Conservation (phyloP, 2,113 vertebrate genomes). For the Catagonus wagneri region DNA sequence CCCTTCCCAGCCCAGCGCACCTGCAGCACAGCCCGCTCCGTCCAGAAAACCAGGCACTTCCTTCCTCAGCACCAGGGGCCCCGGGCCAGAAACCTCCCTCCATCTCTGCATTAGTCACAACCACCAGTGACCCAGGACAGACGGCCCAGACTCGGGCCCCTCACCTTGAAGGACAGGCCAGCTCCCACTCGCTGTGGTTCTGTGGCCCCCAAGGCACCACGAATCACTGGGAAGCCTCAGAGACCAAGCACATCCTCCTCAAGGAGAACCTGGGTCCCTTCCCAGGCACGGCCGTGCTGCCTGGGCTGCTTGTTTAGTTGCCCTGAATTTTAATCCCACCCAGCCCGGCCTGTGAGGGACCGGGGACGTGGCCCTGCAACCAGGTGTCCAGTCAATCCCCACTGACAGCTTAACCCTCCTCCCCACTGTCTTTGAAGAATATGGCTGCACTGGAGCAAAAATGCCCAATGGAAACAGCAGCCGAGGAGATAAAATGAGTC, state of each 20-base stretch:
- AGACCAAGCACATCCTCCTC: neutral
- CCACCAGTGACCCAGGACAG: neutral
- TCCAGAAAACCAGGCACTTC: neutral
- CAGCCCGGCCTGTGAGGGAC: neutral
- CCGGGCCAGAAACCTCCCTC: accelerated
- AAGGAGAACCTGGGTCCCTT: too few species aligned
- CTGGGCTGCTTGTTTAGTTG: neutral
- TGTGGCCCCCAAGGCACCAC: neutral
- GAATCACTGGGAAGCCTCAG: neutral
- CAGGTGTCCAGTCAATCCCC: too few species aligned
- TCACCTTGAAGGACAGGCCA: accelerated
- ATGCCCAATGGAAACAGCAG: neutral
- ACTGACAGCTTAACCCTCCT: accelerated
- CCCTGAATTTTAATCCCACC: neutral
- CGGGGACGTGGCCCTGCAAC: accelerated
- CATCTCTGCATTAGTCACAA: neutral
- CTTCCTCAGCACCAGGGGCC: neutral
- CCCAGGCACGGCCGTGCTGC: neutral
- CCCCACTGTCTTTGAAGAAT: neutral
- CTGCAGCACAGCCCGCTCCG: neutral
- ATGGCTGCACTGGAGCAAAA: neutral
- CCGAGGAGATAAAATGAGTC: accelerated
- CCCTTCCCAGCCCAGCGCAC: neutral
- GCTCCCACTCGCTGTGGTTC: neutral
- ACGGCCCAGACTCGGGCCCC: neutral